phyloP scores from a whole-genome alignment of 2,888 invertebrate genomes.

The Lasioglossum marginatum region DNA sequence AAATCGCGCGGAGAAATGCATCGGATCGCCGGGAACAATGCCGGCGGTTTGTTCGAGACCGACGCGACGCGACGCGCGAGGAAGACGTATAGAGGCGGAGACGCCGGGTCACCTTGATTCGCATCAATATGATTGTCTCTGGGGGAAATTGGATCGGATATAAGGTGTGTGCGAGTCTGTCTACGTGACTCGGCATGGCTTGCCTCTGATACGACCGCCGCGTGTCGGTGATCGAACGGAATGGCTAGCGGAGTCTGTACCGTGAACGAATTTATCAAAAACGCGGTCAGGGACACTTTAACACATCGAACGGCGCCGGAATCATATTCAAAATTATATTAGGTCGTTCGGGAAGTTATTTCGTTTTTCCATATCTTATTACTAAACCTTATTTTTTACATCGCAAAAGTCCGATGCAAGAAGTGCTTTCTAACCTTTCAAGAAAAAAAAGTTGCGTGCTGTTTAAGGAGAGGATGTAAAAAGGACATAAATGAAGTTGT shows the following conservation, averaged over 20 bases:
- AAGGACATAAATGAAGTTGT: too few species aligned
- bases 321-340: too few species aligned
- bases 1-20: conserved; percentile 2
- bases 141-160: conserved; percentile 20
- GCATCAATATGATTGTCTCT: conserved; percentile 12
- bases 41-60: neutral
- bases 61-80: neutral
- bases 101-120: conserved; percentile 20
- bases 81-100: neutral
- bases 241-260: neutral
- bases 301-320: neutral
- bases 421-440: too few species aligned
- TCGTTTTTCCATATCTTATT: too few species aligned
- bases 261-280: neutral
- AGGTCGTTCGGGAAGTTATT: too few species aligned
- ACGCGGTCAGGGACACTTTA: neutral
- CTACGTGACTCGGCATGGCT: neutral
- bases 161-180: neutral
- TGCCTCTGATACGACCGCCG: neutral
- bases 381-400: too few species aligned
- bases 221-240: neutral
- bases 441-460: too few species aligned
- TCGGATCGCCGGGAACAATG: neutral
- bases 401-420: too few species aligned
- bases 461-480: too few species aligned